phyloP scores from a whole-genome alignment of 2,888 invertebrate species.

The Tinea semifulvella region DNA sequence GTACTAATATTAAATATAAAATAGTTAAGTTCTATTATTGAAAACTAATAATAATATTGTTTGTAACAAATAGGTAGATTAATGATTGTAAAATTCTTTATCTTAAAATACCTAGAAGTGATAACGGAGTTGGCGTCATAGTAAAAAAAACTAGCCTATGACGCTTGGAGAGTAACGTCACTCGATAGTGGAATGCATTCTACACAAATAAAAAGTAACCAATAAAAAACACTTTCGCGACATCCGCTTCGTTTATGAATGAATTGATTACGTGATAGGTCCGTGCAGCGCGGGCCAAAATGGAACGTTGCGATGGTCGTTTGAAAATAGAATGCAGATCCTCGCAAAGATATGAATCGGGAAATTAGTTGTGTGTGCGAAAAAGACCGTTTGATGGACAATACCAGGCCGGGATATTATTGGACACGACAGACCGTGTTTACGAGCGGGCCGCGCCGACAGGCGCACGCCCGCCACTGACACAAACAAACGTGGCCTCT shows the following conservation, averaged over 20 bases:
- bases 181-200: conserved; percentile 10
- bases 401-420: conserved; percentile 11
- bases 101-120: conserved; percentile 4
- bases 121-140: conserved; percentile 9
- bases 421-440: conserved; percentile 27
- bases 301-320: conserved; percentile 51
- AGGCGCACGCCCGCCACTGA: conserved; percentile 40
- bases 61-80: conserved; percentile 10
- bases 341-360: conserved; percentile 33
- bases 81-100: conserved; percentile 8
- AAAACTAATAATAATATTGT: too few species aligned
- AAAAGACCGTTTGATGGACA: background rate
- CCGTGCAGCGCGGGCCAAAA: conserved; percentile 26
- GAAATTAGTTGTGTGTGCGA: conserved; percentile 1
- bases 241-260: conserved; percentile 27
- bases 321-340: conserved; percentile 42
- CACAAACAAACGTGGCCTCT: conserved; percentile 44
- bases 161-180: conserved; percentile 13
- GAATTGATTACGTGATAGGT: conserved; percentile 25
- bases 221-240: conserved; percentile 17
- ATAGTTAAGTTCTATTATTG: too few species aligned
- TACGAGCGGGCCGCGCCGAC: conserved; percentile 37
- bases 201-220: conserved; percentile 20
- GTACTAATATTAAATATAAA: too few species aligned
- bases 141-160: conserved; percentile 9